Evolutionary conservation across 1,140 invertebrate genomes (phyloP).

Genomic region (Berghia stephanieae): DNA sequence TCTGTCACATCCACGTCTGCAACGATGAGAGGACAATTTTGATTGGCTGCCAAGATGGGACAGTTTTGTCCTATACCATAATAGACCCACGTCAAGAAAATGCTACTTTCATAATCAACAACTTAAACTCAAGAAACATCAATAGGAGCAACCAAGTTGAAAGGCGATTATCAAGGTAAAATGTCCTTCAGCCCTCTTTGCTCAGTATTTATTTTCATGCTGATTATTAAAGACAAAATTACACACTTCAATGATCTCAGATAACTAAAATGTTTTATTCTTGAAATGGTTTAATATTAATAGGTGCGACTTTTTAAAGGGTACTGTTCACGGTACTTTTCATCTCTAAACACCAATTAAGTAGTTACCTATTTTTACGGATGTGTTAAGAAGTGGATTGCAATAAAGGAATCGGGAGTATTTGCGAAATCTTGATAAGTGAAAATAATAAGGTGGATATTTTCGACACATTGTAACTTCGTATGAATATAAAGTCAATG

Average conservation of each 20-base stretch:
- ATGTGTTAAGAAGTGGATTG: too few relatives aligned
- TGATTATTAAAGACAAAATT: background rate
- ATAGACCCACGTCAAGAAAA: conserved; percentile 50
- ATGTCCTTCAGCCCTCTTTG: background rate
- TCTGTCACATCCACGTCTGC: conserved; percentile 50
- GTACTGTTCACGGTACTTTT: too few relatives aligned
- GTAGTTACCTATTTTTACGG: too few relatives aligned
- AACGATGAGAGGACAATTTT: conserved; percentile 58
- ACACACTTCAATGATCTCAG: background rate
- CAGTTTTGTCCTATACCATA: conserved; percentile 57
- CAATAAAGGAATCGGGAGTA: too few relatives aligned
- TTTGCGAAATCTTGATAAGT: too few relatives aligned
- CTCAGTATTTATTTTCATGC: background rate
- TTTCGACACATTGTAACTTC: too few relatives aligned
- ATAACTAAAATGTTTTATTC: too few relatives aligned
- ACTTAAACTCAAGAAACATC: conserved; percentile 44
- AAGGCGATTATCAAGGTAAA: background rate
- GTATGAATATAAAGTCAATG: too few relatives aligned
- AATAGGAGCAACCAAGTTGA: conserved; percentile 12
- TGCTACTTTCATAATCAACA: conserved; percentile 34
- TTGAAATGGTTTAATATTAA: too few relatives aligned
- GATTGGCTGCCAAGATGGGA: conserved; percentile 60
- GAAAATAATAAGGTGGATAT: too few relatives aligned
- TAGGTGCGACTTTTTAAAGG: too few relatives aligned
- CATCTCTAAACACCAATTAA: too few relatives aligned